Conservation (phyloP, 2,888 invertebrate species). For the Parascotia fuliginaria region DNA sequence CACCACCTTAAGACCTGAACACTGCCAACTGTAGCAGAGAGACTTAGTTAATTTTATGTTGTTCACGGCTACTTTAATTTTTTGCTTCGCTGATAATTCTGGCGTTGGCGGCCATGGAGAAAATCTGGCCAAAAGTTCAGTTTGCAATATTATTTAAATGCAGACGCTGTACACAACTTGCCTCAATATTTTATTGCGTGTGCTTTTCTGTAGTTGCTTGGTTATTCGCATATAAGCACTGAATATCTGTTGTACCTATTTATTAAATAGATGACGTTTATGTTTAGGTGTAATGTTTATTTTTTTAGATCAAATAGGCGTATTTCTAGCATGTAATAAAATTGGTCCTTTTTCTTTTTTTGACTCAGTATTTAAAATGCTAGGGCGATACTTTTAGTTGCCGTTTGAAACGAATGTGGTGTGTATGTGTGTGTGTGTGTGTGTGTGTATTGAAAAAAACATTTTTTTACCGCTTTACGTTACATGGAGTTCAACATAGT, state of each 20-base stretch:
- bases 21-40: constrained; percentile 42
- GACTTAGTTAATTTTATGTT: constrained; percentile 81
- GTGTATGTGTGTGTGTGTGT: no score
- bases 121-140: constrained; percentile 68
- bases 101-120: constrained; percentile 68
- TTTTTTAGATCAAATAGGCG: no score
- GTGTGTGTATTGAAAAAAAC: no score
- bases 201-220: constrained; percentile 27
- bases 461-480: no score
- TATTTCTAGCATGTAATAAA: no score
- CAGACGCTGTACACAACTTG: constrained; percentile 54
- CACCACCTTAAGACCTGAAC: constrained; percentile 63
- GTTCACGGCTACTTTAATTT: constrained; percentile 82
- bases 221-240: constrained; percentile 19
- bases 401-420: no score
- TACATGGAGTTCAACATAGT: no score
- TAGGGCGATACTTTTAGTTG: no score
- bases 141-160: constrained; percentile 66
- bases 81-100: constrained; percentile 79
- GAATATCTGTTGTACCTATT: constrained; percentile 18
- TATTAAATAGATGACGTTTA: no score
- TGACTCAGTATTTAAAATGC: no score
- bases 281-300: no score
- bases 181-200: constrained; percentile 42
- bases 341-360: no score